These are phyloP conservation scores for Nothura maculosa DNA, from an alignment of 2,797 vertebrate species.

Conservation along the genomic window DNA sequence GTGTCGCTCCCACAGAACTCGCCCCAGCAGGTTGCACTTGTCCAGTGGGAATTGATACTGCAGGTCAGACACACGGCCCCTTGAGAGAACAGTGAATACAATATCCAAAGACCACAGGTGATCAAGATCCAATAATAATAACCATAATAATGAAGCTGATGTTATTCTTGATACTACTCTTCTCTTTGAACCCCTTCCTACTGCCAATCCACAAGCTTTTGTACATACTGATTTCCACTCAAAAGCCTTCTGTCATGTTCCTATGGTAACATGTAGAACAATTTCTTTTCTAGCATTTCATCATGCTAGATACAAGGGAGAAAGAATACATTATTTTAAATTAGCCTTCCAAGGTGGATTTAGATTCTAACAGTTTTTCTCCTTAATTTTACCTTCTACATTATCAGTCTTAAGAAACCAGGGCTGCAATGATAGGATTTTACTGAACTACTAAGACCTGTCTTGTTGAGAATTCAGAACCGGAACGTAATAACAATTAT, in stretches of 20 bases:
- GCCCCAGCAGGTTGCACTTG: background rate
- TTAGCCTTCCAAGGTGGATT: background rate
- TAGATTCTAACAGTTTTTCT: background rate
- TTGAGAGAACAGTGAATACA: constrained; percentile 9
- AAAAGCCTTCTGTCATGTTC: background rate
- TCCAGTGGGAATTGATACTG: background rate
- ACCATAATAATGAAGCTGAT: too few species aligned
- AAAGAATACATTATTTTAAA: background rate
- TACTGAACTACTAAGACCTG: background rate
- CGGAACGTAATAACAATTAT: background rate
- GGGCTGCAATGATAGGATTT: background rate
- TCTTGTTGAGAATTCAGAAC: background rate
- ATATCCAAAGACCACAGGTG: constrained; percentile 2
- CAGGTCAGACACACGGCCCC: background rate
- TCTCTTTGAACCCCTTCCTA: constrained; percentile 33
- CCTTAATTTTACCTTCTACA: background rate
- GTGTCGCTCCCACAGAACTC: background rate
- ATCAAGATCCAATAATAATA: background rate
- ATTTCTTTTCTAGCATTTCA: background rate
- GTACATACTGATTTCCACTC: background rate
- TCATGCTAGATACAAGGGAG: background rate
- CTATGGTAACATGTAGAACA: background rate
- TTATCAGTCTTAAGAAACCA: background rate
- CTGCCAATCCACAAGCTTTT: background rate
- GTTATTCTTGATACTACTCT: background rate